These are phyloP conservation scores for chimpanzee (Pan troglodytes) DNA, from an alignment of 2,113 vertebrate genomes.

Conservation along the genomic window NHGRI_mPanTro3-v2.1_pri NC_072398.2:193074501-193075000, in stretches of 20 bases:
- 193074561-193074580: too few species aligned
- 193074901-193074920: neutral
- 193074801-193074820: neutral
- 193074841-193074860: neutral
- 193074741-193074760: neutral
- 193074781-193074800: neutral
- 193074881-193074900: neutral
- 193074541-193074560: too few species aligned
- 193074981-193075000: neutral
- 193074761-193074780: neutral
- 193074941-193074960: neutral
- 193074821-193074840: neutral
- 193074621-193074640: too few species aligned
- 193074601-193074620: too few species aligned
- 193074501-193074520: too few species aligned
- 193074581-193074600: too few species aligned
- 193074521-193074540: too few species aligned
- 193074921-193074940: neutral
- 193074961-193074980: constrained; percentile 6
- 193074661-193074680: too few species aligned
- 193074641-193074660: too few species aligned
- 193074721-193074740: neutral
- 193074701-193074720: too few species aligned
- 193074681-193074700: too few species aligned
- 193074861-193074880: neutral